Base-by-base conservation (phyloP, 2,797 vertebrate species). In the Tokudaia tokunoshimensis region DNA sequence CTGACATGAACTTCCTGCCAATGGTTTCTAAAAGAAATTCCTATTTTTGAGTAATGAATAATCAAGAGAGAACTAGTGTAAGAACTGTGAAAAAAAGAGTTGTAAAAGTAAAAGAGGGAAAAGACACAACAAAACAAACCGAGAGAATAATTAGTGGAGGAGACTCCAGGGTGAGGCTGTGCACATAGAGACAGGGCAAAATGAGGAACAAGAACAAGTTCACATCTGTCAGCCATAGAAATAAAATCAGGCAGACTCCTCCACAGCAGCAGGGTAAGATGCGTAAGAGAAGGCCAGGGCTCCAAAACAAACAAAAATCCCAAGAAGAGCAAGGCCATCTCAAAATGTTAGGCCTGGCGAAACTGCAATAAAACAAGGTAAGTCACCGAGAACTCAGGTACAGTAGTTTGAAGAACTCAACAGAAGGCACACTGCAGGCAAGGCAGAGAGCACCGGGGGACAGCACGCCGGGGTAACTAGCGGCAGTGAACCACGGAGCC, bases 351-450 rank as follows among this genome's bases (percentile, higher is more conserved):
- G 70, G 44, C 31, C 19, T 92, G 52, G 52, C 34, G 47, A 87
- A 63, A 80, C 41, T 83, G 91, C 92, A 87, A 82, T 83, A 94
- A 94, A 83, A 81, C 47, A 78, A 94, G 37, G 78, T 78, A 57
- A 94, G 83, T 34, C 44, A 61, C 17, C 19, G 65, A 93, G 61
- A 94, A 89, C 80, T 82, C 44, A 81, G 59, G 55, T 55, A 78
- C 37, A 10, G 37, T 41, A 19, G 29, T 47, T 88, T 37, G 13
- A 82, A 90, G 65, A 92, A 94, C 78, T 90, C 78, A 50, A 61
- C 63, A 88, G 61, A 83, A 78, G 63, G 85, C 29, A 63, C 55
- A n/a, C 17, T 57, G 41, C 6, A 41, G 37, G 65, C 31, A 79
- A 29, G 50, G 70, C n/a, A 59, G 57, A n/a, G 26, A 80, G 79